phyloP scores from a whole-genome alignment of 2,888 invertebrate genomes.

The Atethmia centrago region DNA sequence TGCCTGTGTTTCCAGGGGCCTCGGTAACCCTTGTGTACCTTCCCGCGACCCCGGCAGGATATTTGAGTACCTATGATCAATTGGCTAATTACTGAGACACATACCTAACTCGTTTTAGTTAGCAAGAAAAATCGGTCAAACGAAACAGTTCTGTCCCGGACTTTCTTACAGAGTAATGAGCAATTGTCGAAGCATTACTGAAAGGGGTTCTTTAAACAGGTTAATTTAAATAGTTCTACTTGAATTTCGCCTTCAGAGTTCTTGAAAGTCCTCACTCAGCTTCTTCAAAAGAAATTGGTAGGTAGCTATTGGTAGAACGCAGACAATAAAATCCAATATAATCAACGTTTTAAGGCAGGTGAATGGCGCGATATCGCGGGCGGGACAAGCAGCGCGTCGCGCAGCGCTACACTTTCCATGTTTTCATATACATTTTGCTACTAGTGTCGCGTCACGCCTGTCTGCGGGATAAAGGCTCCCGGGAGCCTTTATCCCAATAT shows the following conservation, averaged over 20 bases:
- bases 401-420: too few relatives aligned
- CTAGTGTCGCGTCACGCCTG: too few relatives aligned
- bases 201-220: not conserved
- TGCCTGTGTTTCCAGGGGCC: too few relatives aligned
- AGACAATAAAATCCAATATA: not conserved
- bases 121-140: not conserved
- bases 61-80: not conserved
- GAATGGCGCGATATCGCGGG: too few relatives aligned
- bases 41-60: too few relatives aligned
- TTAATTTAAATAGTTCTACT: not conserved
- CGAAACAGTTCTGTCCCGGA: not conserved
- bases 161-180: not conserved
- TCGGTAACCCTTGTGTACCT: too few relatives aligned
- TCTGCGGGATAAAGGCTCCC: too few relatives aligned
- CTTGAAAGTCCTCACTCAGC: not conserved
- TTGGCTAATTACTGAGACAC: not conserved
- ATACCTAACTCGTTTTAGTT: not conserved
- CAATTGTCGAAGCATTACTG: not conserved
- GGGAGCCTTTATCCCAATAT: constrained; percentile 2
- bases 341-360: constrained; percentile 13
- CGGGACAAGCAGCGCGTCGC: too few relatives aligned
- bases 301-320: not conserved
- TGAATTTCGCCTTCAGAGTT: not conserved
- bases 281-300: not conserved
- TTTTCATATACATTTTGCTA: too few relatives aligned